These are phyloP conservation scores for Harlomillsia oculata DNA, from an alignment of 1,140 invertebrate genomes.

Conservation along the genomic window DNA sequence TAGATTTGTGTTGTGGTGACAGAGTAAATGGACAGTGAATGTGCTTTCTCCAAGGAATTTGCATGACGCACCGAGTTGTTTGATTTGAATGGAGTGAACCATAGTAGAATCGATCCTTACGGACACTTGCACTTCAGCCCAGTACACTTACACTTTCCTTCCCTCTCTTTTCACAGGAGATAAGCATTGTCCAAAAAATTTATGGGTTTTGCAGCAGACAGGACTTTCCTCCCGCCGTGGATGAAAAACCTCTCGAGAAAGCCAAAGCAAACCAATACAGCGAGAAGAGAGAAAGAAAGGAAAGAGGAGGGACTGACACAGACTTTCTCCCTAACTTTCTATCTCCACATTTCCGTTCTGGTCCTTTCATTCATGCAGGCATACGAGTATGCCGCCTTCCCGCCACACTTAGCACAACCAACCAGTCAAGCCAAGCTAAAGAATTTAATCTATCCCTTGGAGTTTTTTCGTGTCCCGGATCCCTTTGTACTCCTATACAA, in stretches of 20 bases:
- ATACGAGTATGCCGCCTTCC: too few species aligned
- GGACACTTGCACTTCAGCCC: background rate
- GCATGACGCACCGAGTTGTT: conserved; percentile 2
- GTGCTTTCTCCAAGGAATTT: conserved; percentile 12
- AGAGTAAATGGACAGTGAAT: conserved; percentile 17
- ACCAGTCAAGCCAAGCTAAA: too few species aligned
- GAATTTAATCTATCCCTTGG: too few species aligned
- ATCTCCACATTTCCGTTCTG: too few species aligned
- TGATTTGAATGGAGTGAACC: conserved; percentile 9
- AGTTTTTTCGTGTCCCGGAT: too few species aligned
- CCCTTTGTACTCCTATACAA: too few species aligned
- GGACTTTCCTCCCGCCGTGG: background rate
- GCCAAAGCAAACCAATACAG: background rate
- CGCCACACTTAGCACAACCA: too few species aligned
- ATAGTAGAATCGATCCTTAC: conserved; percentile 5
- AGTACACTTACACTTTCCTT: conserved; percentile 2
- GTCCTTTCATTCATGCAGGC: too few species aligned
- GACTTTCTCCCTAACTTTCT: too few species aligned
- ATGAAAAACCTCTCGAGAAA: background rate
- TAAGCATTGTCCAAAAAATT: conserved; percentile 22
- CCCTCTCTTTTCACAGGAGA: background rate
- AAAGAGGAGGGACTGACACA: too few species aligned
- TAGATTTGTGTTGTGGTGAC: conserved; percentile 18
- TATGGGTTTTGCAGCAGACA: conserved; percentile 15
- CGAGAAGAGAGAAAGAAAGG: too few species aligned